A percentile compares a stretch with the other conserved stretches of the same genome.
These are phyloP conservation scores for Sclerodermus sp. DNA, from an alignment of 2,888 invertebrate genomes.

Conservation along the genomic window DNA sequence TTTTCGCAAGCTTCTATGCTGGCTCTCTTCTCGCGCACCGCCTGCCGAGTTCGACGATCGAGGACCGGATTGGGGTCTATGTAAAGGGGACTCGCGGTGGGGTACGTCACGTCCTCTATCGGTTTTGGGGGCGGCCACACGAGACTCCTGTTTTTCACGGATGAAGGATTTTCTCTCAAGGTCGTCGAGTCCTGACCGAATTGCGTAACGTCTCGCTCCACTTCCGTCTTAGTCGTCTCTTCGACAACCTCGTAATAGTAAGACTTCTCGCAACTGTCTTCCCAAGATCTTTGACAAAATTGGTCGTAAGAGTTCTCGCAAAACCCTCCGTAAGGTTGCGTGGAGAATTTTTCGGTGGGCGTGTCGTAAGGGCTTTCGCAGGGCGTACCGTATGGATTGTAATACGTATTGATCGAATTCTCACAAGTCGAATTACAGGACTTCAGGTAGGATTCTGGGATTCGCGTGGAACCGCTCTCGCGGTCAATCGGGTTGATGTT, in stretches of 20 bases:
- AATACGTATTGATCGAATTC: neutral
- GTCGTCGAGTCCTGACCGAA: neutral
- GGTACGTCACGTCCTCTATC: conserved; percentile 51
- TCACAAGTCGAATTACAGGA: neutral
- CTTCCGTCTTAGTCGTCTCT: conserved; percentile 10
- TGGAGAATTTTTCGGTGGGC: neutral
- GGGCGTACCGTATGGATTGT: neutral
- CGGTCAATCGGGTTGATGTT: neutral
- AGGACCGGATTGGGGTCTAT: conserved; percentile 50
- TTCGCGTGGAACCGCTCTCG: conserved; percentile 1
- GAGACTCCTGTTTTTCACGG: conserved; percentile 41
- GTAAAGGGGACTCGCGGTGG: conserved; percentile 54
- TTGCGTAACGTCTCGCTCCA: neutral
- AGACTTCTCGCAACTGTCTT: conserved; percentile 25
- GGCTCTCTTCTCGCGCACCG: conserved; percentile 42
- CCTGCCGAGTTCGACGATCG: conserved; percentile 36
- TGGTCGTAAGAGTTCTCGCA: neutral
- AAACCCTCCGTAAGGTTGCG: neutral
- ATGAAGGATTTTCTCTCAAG: conserved; percentile 22
- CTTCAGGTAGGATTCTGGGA: neutral
- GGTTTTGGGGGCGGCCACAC: conserved; percentile 51
- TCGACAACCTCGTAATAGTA: conserved; percentile 36
- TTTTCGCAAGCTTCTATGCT: conserved; percentile 37
- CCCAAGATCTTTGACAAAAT: neutral
- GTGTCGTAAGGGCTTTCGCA: neutral